These are phyloP conservation scores for Drosophila miranda DNA, from an alignment of 1,140 invertebrate genomes.

Conservation along the genomic window DNA sequence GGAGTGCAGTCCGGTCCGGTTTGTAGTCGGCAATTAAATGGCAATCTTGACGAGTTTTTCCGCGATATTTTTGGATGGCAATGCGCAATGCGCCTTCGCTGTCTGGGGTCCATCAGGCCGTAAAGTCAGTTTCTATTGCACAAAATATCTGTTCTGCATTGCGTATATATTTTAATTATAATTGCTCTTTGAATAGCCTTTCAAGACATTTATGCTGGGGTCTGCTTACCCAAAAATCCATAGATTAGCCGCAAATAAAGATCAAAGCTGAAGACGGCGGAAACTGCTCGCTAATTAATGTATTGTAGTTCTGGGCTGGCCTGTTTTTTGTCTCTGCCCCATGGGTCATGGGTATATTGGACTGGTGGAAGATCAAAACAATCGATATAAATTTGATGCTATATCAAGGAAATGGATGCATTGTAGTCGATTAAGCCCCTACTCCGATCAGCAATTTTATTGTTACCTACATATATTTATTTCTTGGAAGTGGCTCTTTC, in stretches of 20 bases:
- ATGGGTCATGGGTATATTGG: no score
- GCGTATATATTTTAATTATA: conserved; percentile 44
- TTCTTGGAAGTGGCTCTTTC: conserved; percentile 41
- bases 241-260: conserved; percentile 32
- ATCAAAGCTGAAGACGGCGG: conserved; percentile 30
- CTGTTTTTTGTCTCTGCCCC: not conserved
- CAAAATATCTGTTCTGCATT: conserved; percentile 39
- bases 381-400: not conserved
- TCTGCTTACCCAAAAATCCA: conserved; percentile 39
- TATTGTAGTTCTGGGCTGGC: conserved; percentile 17
- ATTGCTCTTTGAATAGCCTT: conserved; percentile 27
- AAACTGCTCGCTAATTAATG: conserved; percentile 30
- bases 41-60: conserved; percentile 25
- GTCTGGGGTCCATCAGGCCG: not conserved
- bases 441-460: not conserved
- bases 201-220: conserved; percentile 36
- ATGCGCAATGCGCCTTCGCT: no score
- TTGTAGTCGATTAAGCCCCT: not conserved
- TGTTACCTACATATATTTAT: not conserved
- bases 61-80: conserved; percentile 33
- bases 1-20: no score
- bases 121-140: conserved; percentile 7
- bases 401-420: not conserved
- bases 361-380: not conserved
- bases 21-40: conserved; percentile 40